Evolutionary conservation across 2,113 vertebrate genomes (phyloP).

Genomic region (Eretmochelys imbricata): DNA sequence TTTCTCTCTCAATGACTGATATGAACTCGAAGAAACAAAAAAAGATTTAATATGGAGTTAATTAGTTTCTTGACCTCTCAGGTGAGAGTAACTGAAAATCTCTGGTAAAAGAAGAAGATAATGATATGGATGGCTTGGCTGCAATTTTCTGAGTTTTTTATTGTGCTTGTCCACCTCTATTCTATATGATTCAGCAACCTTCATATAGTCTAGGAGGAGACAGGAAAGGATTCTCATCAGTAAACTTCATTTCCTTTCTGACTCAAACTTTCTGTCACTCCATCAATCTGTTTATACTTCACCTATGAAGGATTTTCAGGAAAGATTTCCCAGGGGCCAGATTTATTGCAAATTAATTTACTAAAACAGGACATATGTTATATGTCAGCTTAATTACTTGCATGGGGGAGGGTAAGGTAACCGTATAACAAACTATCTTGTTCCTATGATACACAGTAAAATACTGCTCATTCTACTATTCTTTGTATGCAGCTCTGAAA

Average conservation of each 20-base stretch:
- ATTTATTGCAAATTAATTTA: conserved; percentile 11
- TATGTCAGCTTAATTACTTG: conserved; percentile 5
- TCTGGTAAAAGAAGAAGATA: not conserved
- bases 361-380: not conserved
- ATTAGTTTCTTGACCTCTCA: not conserved
- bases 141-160: not conserved
- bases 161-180: not conserved
- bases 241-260: conserved; percentile 25
- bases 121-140: not conserved
- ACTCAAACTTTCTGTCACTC: not conserved
- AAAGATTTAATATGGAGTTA: not conserved
- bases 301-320: conserved; percentile 1
- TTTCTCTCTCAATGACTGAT: not conserved
- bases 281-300: conserved; percentile 15
- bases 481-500: not conserved
- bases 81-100: not conserved
- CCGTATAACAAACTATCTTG: not conserved
- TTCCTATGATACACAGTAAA: not conserved
- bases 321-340: not conserved
- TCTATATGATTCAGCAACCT: not conserved
- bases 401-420: not conserved
- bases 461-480: not conserved
- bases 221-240: not conserved
- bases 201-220: not conserved
- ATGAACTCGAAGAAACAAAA: not conserved